Percentiles rank a stretch among this genome's conserved stretches.
Evolutionary conservation across 2,888 invertebrate species (phyloP).

Genomic region (Rhabditophanes sp.): DNA sequence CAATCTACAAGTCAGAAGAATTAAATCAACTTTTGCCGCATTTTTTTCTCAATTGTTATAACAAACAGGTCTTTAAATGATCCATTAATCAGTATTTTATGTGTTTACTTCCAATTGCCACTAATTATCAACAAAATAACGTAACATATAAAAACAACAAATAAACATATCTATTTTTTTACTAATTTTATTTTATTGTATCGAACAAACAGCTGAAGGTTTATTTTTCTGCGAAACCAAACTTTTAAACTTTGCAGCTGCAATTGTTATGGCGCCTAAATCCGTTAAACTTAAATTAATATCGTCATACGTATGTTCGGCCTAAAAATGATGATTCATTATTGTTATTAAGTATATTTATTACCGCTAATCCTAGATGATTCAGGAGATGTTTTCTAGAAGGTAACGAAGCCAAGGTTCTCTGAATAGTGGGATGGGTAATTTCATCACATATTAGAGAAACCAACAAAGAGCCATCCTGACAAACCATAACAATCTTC

Average conservation of each 20-base stretch:
- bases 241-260: constrained; percentile 27
- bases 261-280: constrained; percentile 28
- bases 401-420: constrained; percentile 20
- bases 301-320: constrained; percentile 12
- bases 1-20: no score
- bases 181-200: no score
- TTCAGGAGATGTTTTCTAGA: constrained; percentile 29
- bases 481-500: constrained; percentile 27
- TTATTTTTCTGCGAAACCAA: constrained; percentile 9
- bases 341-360: not conserved
- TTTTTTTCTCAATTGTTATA: no score
- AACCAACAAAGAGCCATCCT: constrained; percentile 32
- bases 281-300: constrained; percentile 28
- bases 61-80: no score
- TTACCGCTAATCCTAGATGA: constrained; percentile 23
- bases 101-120: no score
- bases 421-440: constrained; percentile 13
- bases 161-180: no score
- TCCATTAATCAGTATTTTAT: no score
- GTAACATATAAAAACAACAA: no score
- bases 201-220: constrained; percentile 11
- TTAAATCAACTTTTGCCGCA: no score
- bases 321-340: constrained; percentile 8
- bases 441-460: constrained; percentile 22
- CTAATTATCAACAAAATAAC: no score